Conservation (phyloP, 2,113 vertebrate species). For the Crotalus helleri region DNA sequence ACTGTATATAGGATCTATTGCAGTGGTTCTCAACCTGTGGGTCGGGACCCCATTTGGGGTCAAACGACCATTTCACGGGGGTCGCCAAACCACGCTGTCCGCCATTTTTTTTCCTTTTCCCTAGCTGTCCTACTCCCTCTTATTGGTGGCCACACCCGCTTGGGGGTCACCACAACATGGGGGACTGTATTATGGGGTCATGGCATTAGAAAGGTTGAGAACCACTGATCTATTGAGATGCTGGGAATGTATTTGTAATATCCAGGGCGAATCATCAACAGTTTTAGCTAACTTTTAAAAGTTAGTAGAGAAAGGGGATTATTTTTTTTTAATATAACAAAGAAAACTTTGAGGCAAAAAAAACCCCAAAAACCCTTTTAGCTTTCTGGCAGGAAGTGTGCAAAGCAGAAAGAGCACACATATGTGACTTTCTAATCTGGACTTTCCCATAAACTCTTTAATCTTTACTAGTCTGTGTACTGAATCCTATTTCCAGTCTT, state of each 20-base stretch:
- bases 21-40: no score
- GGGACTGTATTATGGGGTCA: no score
- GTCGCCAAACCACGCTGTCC: no score
- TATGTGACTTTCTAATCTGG: background rate
- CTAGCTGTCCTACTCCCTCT: no score
- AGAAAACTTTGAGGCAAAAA: background rate
- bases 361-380: background rate
- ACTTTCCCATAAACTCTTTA: background rate
- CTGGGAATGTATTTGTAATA: background rate
- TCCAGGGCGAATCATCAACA: background rate
- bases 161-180: no score
- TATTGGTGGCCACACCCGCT: no score
- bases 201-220: no score
- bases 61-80: no score
- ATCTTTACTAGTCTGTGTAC: background rate
- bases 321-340: background rate
- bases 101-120: no score
- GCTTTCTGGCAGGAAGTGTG: background rate
- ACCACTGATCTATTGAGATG: background rate
- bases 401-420: background rate
- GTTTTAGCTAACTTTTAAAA: background rate
- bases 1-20: background rate
- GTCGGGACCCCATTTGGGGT: no score
- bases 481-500: background rate
- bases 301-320: background rate